Evolutionary conservation across 2,888 invertebrate genomes (phyloP).

Genomic region (Ophion ventricosus): DNA sequence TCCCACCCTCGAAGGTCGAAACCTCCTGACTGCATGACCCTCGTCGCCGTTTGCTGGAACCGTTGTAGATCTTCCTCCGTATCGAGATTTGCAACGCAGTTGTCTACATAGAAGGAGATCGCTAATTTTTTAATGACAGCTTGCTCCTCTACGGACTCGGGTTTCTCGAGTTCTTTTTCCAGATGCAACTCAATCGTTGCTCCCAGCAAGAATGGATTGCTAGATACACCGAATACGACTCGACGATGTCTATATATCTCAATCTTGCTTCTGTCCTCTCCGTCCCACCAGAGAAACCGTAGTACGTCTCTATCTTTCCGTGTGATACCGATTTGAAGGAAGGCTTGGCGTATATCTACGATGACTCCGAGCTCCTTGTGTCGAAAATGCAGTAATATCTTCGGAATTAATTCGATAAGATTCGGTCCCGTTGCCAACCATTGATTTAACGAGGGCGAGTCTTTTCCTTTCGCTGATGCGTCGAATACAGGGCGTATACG

Average conservation of each 20-base stretch:
- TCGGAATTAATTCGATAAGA: slow-evolving; percentile 68
- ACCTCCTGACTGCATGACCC: slow-evolving; percentile 53
- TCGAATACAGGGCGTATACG: slow-evolving; percentile 72
- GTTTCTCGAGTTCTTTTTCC: slow-evolving; percentile 9
- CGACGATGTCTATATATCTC: background rate
- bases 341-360: slow-evolving; percentile 67
- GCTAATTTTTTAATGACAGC: slow-evolving; percentile 52
- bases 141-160: background rate
- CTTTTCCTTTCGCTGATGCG: slow-evolving; percentile 69
- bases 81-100: slow-evolving; percentile 67
- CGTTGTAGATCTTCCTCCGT: slow-evolving; percentile 44
- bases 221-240: background rate
- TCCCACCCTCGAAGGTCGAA: slow-evolving; percentile 69
- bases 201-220: background rate
- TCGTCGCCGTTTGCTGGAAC: slow-evolving; percentile 46
- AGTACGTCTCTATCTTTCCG: slow-evolving; percentile 66
- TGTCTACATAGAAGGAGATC: slow-evolving; percentile 69
- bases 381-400: slow-evolving; percentile 66
- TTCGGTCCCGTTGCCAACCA: slow-evolving; percentile 68
- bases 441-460: slow-evolving; percentile 70
- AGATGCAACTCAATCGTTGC: slow-evolving; percentile 70
- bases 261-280: background rate
- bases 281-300: slow-evolving; percentile 69
- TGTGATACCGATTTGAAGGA: slow-evolving; percentile 66
- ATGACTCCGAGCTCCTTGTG: slow-evolving; percentile 63